phyloP scores from a whole-genome alignment of 2,797 vertebrate species.

The Clarias platycephalus region DNA sequence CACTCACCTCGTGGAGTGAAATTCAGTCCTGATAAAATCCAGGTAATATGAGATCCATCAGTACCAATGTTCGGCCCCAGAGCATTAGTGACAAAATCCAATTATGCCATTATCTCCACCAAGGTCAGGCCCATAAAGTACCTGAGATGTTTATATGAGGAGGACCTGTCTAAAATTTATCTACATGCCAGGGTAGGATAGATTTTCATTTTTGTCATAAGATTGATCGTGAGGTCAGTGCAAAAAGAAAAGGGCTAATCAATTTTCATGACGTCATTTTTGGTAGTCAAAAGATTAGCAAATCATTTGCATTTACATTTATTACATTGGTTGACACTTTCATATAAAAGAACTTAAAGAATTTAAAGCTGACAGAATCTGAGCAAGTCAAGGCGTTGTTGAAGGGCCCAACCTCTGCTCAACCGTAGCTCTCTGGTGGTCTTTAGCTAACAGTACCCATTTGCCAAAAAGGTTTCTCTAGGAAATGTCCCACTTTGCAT shows the following conservation, averaged over 20 bases:
- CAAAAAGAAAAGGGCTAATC: neutral
- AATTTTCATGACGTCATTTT: neutral
- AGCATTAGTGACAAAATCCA: constrained; percentile 39
- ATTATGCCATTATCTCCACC: constrained; percentile 33
- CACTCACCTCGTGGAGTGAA: constrained; percentile 11
- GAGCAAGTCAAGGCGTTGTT: neutral
- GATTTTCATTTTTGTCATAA: constrained; percentile 31
- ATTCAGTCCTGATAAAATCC: constrained; percentile 14
- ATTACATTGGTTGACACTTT: neutral
- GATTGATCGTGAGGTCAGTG: constrained; percentile 28
- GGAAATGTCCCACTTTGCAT: neutral
- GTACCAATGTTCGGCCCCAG: constrained; percentile 8
- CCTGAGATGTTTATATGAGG: neutral
- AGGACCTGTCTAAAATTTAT: constrained; percentile 10
- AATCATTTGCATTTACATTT: neutral
- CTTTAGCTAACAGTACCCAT: neutral
- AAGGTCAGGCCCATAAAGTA: constrained; percentile 39
- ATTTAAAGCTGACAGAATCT: neutral
- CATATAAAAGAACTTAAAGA: neutral
- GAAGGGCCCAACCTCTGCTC: no score
- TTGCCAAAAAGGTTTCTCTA: neutral
- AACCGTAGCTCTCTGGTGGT: neutral
- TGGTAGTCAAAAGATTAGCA: neutral
- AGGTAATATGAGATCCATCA: constrained; percentile 38
- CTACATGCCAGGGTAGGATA: constrained; percentile 11